Base-by-base conservation (phyloP, 2,888 invertebrate species). In the Tetragonula carbonaria region DNA sequence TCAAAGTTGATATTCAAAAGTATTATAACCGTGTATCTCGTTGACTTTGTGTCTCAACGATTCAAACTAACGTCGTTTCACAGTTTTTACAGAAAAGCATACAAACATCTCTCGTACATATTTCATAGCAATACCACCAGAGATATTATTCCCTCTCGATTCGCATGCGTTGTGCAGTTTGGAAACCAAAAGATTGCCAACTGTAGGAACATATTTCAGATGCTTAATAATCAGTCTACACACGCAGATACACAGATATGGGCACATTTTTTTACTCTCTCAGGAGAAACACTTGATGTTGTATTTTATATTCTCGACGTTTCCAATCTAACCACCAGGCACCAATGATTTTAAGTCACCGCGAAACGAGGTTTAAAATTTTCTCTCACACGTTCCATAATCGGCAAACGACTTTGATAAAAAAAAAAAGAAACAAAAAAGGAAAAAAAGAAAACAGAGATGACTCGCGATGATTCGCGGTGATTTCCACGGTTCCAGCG, bases 401-500 rank as follows among this genome's bases (percentile, higher is more conserved):
- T 28, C 28, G 23, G 63, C 63, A 51, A 80, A 78, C 66, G 53
- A 66, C 50, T 65, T 53, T 11, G 28, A 45, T 6, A 38, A 76
- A 79, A 53, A 76, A 70, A 53, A 18, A 5, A 38, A 23, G 23
- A 23, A 8, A 45, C 33, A 45, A 45, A 8, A 45, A 45, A 38
- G 38, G 38, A 38, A 8, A 38, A 38, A 38, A 38, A 4, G 8
- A 45, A 45, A 45, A 33, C 33, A 55, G 4, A 57, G 13, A 57
- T 6, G 55, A 18, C 28, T 33, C 2, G 3, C 33, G n/a, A 38
- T 21, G 21, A 45, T 70, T 57, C 71, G 21, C 71, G 23, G 65
- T 38, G 53, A 79, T 53, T 79, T 71, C 28, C 68, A 63, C 62
- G 55, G 51, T 33, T 23, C 63, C 62, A 45, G 45, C 18, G 67